Conservation (phyloP, 2,888 invertebrate species). For the Xestia c-nigrum region DNA sequence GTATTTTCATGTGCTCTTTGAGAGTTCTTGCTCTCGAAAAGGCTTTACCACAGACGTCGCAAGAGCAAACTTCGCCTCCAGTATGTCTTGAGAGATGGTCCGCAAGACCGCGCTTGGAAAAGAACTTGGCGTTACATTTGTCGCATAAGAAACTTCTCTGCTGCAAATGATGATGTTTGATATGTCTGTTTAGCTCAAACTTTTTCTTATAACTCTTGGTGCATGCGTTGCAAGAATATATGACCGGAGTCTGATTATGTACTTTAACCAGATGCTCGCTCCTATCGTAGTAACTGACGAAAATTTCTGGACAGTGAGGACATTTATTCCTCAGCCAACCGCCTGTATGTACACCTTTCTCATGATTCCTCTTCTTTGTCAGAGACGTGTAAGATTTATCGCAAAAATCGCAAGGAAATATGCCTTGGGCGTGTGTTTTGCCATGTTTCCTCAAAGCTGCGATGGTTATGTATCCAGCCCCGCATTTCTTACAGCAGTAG, state of each 20-base stretch:
- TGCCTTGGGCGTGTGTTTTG: constrained; percentile 87
- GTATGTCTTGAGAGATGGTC: constrained; percentile 83
- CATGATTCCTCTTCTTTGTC: constrained; percentile 86
- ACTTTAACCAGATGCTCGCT: constrained; percentile 84
- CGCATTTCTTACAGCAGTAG: constrained; percentile 87
- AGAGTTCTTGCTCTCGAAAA: constrained; percentile 81
- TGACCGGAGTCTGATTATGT: constrained; percentile 81
- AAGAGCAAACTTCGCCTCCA: constrained; percentile 79
- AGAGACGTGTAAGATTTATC: constrained; percentile 89
- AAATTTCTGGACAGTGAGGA: constrained; percentile 85
- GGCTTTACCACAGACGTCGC: constrained; percentile 82
- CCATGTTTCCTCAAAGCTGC: constrained; percentile 87
- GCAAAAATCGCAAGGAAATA: constrained; percentile 89
- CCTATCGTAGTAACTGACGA: constrained; percentile 86
- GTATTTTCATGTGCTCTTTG: constrained; percentile 82
- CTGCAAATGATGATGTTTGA: constrained; percentile 86
- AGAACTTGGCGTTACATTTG: constrained; percentile 86
- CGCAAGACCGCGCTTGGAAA: constrained; percentile 83
- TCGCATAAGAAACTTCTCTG: constrained; percentile 85
- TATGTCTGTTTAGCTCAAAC: constrained; percentile 85
- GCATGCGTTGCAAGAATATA: constrained; percentile 87
- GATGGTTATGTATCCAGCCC: constrained; percentile 85
- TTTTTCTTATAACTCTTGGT: constrained; percentile 86
- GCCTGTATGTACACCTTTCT: constrained; percentile 86
- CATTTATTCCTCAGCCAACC: constrained; percentile 88